Base-by-base conservation (phyloP, 2,888 invertebrate species). In the Pterostichus niger region DNA sequence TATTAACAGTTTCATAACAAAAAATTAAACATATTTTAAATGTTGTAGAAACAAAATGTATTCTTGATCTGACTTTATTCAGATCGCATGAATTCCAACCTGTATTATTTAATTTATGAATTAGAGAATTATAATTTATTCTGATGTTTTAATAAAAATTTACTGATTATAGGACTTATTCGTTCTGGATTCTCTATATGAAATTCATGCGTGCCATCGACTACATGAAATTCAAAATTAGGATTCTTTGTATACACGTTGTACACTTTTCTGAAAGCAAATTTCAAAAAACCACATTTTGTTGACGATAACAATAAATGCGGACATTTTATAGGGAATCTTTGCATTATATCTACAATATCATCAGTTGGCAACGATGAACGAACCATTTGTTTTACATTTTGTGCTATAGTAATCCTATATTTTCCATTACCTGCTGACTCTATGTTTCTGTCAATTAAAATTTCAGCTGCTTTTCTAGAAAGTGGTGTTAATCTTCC, bases 131-230 rank as follows among this genome's bases (percentile, higher is more conserved):
- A 88, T 31, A 88, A 85, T 84, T 88, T 88, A 35, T 86, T 87
- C 17, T 15, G 13, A 61, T 85, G 77, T 46, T 68, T 80, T 35
- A 84, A 82, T 76, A 89, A 86, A 87, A 89, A 89, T 71, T 86
- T 85, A 35, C 61, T 85, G 52, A 89, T 85, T 59, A 86, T 64
- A 1, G 87, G 87, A 0, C 90, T 90, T 2, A 94, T 89, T 7
- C 88, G 86, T 84, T 93, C 92, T 0, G 94, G 93, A 85, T 91
- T 86, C 6, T 91, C 92, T 64, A 92, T 91, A 87, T 94, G 94
- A 0, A 93, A 91, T 85, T 94, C 93, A 85, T 94, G 94, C 54
- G 90, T 89, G 0, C 94, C 94, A 0, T 90, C 88, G 0, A 93
- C 91, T 0, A 89, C 0, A 85, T 87, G 82, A 84, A 89, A 83